phyloP scores from a whole-genome alignment of 2,797 vertebrate genomes.

The Enoplosus armatus region DNA sequence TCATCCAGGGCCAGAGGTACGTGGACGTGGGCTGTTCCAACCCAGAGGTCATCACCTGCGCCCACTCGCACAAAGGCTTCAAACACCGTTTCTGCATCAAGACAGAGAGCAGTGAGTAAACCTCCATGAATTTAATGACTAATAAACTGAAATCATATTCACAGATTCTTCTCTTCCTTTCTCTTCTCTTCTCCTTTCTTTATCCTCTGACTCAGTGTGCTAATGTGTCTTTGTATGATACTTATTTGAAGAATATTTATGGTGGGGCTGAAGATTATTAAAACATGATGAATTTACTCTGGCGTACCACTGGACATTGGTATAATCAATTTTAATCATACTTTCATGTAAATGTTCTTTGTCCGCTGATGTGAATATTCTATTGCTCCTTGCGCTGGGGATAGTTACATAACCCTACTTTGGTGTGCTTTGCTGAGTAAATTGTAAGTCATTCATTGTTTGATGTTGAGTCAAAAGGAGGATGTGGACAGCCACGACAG shows the following conservation, averaged over 20 bases:
- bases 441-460: slow-evolving; percentile 69
- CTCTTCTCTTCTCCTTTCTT: slow-evolving; percentile 20
- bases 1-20: slow-evolving; percentile 89
- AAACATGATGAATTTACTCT: slow-evolving; percentile 56
- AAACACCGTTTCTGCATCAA: slow-evolving; percentile 90
- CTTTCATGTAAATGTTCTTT: slow-evolving; percentile 64
- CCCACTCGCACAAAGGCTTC: slow-evolving; percentile 89
- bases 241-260: slow-evolving; percentile 53
- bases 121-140: not conserved
- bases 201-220: slow-evolving; percentile 12
- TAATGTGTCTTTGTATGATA: slow-evolving; percentile 25
- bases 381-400: slow-evolving; percentile 43
- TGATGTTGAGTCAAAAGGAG: slow-evolving; percentile 66
- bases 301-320: slow-evolving; percentile 51
- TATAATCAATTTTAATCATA: slow-evolving; percentile 72
- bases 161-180: not conserved
- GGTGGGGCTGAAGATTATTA: slow-evolving; percentile 46
- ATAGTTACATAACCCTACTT: slow-evolving; percentile 68
- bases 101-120: slow-evolving; percentile 88
- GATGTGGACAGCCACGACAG: slow-evolving; percentile 61
- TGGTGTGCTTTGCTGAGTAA: slow-evolving; percentile 67
- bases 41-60: slow-evolving; percentile 93
- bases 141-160: not conserved
- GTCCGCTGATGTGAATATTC: slow-evolving; percentile 65
- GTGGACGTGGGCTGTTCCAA: slow-evolving; percentile 92